Conservation (phyloP, 1,140 invertebrate species). For the Campoletis sonorensis region DNA sequence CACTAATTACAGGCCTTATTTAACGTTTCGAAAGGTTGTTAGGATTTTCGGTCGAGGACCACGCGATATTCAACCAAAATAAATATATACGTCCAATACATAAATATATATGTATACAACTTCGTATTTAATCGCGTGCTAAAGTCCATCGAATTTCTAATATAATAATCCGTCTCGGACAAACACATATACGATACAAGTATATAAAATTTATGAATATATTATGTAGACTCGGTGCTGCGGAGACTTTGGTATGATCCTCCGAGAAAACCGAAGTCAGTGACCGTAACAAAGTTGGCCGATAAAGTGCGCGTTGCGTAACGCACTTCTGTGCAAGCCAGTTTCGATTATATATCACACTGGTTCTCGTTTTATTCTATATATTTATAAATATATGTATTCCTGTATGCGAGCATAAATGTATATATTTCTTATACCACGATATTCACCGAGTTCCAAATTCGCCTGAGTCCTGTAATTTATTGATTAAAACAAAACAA, state of each 20-base stretch:
- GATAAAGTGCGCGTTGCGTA: conserved; percentile 28
- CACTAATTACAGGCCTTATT: too few species aligned
- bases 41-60: background rate
- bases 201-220: conserved; percentile 1
- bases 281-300: conserved; percentile 28
- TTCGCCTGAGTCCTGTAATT: too few species aligned
- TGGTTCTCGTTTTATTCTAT: background rate
- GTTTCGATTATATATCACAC: conserved; percentile 22
- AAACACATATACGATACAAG: background rate
- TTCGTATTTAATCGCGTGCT: background rate
- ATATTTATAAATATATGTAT: background rate
- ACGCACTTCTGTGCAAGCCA: conserved; percentile 3
- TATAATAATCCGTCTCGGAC: background rate
- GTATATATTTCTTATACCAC: background rate
- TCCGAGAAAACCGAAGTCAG: conserved; percentile 26
- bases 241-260: conserved; percentile 2
- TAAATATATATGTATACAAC: background rate
- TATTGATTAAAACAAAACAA: too few species aligned
- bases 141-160: conserved; percentile 3
- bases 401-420: too few species aligned
- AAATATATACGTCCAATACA: too few species aligned
- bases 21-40: too few species aligned
- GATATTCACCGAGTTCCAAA: too few species aligned
- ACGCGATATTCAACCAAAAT: background rate
- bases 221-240: background rate